These are phyloP conservation scores for Xiphydria camelus DNA, from an alignment of 2,888 invertebrate species.

Conservation along the genomic window DNA sequence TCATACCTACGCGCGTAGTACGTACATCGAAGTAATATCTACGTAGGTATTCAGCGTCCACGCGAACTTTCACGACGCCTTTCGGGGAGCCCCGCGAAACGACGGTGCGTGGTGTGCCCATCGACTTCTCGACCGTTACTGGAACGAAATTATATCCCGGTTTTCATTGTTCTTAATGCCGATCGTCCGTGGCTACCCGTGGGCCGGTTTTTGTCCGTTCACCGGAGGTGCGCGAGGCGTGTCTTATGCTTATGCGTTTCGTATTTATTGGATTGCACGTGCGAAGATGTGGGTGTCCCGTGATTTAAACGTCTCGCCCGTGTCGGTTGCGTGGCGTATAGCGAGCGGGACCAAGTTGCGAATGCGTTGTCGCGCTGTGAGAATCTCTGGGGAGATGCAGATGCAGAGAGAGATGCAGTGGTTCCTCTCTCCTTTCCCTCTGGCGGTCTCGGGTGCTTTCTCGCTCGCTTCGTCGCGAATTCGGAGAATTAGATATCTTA, in stretches of 20 bases:
- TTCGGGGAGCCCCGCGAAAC: background rate
- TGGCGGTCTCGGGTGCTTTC: too few relatives aligned
- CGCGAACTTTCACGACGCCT: background rate
- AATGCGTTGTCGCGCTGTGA: too few relatives aligned
- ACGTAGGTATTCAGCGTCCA: too few relatives aligned
- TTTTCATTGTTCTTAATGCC: background rate
- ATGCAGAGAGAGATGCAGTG: too few relatives aligned
- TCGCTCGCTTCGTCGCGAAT: too few relatives aligned
- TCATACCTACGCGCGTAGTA: too few relatives aligned
- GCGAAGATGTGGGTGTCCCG: slow-evolving; percentile 39
- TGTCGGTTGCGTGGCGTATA: slow-evolving; percentile 6
- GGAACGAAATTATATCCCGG: background rate
- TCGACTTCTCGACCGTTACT: background rate
- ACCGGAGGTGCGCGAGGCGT: slow-evolving; percentile 20
- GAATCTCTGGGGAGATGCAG: too few relatives aligned
- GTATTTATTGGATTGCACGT: slow-evolving; percentile 30
- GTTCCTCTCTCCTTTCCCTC: too few relatives aligned
- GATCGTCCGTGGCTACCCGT: slow-evolving; percentile 14
- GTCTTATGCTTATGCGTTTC: slow-evolving; percentile 22
- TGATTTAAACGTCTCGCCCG: slow-evolving; percentile 42
- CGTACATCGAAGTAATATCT: too few relatives aligned
- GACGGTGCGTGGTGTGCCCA: background rate
- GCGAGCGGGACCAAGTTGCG: too few relatives aligned
- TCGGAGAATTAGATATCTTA: too few relatives aligned
- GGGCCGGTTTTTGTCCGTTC: slow-evolving; percentile 25